phyloP scores from a whole-genome alignment of 2,888 invertebrate species.

The Tanypteryx hageni region DNA sequence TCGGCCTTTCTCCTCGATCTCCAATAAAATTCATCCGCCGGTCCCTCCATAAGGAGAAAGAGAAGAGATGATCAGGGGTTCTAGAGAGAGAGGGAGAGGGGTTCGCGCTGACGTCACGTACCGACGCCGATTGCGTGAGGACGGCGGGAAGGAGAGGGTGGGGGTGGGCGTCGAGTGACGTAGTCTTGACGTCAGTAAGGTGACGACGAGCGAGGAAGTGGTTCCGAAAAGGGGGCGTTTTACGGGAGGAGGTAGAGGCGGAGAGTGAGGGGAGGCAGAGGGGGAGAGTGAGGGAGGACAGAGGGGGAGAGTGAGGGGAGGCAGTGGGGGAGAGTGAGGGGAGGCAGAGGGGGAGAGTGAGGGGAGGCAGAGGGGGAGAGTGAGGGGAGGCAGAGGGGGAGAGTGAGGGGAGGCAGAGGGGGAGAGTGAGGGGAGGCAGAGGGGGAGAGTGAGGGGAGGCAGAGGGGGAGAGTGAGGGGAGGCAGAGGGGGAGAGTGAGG shows the following conservation, averaged over 20 bases:
- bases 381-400: background rate
- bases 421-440: background rate
- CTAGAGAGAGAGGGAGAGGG: conserved; percentile 25
- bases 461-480: background rate
- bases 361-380: background rate
- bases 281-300: background rate
- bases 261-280: background rate
- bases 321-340: background rate
- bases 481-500: background rate
- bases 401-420: background rate
- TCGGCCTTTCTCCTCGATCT: background rate
- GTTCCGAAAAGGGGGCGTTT: background rate
- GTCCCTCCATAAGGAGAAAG: conserved; percentile 39
- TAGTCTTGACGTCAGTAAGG: conserved; percentile 57
- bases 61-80: conserved; percentile 54
- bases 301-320: background rate
- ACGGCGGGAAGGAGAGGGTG: background rate
- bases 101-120: conserved; percentile 52
- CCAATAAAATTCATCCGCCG: background rate
- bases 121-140: conserved; percentile 63
- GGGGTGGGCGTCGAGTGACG: conserved; percentile 41
- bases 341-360: background rate
- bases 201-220: background rate
- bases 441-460: no score
- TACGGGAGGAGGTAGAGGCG: background rate